Evolutionary conservation across 1,140 invertebrate genomes (phyloP), one percentile per base, ranked within the genome.

Genomic region (Ladona fulva): DNA sequence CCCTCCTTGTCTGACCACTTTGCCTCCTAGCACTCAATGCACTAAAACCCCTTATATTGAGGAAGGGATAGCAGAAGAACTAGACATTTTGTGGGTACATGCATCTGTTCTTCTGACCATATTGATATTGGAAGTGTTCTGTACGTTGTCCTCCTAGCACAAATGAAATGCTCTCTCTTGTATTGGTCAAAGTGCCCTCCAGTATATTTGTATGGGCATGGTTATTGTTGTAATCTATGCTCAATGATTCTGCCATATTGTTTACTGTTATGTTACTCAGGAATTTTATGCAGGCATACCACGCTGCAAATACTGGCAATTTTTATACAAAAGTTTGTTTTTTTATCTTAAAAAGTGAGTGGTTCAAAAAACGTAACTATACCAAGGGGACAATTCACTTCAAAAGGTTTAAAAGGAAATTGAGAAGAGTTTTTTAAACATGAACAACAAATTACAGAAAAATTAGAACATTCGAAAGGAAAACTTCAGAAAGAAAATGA

Each of bases 101-200:
- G 29, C 14, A 66, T 66, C 52, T 66, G 52, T 66, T 66, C 52
- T 66, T 66, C 52, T 66, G n/a, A 66, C 29, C 14, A 66, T 66
- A 66, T 66, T 66, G 52, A 66, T 66, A 66, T 66, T 66, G 52
- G 52, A 66, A 66, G 52, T 66, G 52, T 66, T 66, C 52, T 66
- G 52, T 66, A 66, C 52, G n/a, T 66, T 66, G 52, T 66, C 52
- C 52, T 66, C 52, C n/a, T 22, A 66, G 52, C 52, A 66, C 52
- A 66, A 66, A 66, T 66, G 52, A 66, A 66, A 66, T 12, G 52
- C 52, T 66, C 52, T 37, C 29, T 66, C 52, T 66, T 66, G 52
- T 66, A 66, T 66, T 66, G 52, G 52, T 66, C 52, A 66, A 66
- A 66, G 52, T 66, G 52, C 52, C 52, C 52, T 66, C 52, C 52